Conservation (phyloP, 2,113 vertebrate genomes). For the Toxotes chatareus region DNA sequence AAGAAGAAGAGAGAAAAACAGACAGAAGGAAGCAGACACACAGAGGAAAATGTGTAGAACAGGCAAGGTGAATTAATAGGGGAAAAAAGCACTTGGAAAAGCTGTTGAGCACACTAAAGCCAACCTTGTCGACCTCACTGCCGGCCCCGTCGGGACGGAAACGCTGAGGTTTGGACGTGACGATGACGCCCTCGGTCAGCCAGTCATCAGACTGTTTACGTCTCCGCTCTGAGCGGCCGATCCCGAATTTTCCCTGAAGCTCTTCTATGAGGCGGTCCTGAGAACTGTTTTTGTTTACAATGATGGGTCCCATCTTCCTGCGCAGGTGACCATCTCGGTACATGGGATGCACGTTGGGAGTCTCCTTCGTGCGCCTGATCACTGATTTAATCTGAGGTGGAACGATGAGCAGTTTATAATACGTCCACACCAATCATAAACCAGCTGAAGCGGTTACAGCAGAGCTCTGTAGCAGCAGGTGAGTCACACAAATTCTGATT, state of each 20-base stretch:
- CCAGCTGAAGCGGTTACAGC: slow-evolving; percentile 20
- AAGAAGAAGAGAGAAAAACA: slow-evolving; percentile 67
- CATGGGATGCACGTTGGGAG: slow-evolving; percentile 94
- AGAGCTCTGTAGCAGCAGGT: slow-evolving; percentile 33
- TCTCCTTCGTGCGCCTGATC: slow-evolving; percentile 96
- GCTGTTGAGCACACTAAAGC: slow-evolving; percentile 34
- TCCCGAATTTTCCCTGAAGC: slow-evolving; percentile 93
- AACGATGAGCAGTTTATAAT: slow-evolving; percentile 54
- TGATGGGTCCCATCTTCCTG: slow-evolving; percentile 90
- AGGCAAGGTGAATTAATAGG: slow-evolving; percentile 17
- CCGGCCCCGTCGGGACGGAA: slow-evolving; percentile 79
- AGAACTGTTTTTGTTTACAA: slow-evolving; percentile 91
- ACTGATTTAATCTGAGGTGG: slow-evolving; percentile 92
- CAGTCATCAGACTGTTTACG: slow-evolving; percentile 88
- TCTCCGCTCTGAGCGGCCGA: slow-evolving; percentile 83
- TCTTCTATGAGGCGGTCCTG: slow-evolving; percentile 94
- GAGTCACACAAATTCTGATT: slow-evolving; percentile 34
- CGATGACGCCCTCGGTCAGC: slow-evolving; percentile 90
- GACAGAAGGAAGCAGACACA: slow-evolving; percentile 50
- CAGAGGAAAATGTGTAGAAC: slow-evolving; percentile 32
- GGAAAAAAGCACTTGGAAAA: neutral
- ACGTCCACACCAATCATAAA: slow-evolving; percentile 1
- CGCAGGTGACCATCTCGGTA: slow-evolving; percentile 91
- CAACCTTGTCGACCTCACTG: slow-evolving; percentile 90
- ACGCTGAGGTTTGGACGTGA: slow-evolving; percentile 89